Evolutionary conservation across 37 sponge, comb jelly and placozoan genomes (phyloP).

Genomic region (Ianthella basta): DNA sequence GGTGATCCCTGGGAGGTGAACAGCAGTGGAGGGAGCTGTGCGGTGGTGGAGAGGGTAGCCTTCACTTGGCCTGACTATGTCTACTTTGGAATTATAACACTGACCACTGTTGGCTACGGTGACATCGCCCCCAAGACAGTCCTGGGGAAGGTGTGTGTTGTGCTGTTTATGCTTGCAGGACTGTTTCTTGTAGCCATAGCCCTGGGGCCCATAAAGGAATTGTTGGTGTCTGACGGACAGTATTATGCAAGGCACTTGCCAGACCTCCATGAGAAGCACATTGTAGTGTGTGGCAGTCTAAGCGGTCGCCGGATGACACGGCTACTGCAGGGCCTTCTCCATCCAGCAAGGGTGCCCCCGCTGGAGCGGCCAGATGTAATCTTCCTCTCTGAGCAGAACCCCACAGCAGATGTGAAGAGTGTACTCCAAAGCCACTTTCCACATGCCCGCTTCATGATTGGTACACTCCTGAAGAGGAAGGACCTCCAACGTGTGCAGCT

Average conservation of each 20-base stretch:
- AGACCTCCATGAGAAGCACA: conserved; percentile 31
- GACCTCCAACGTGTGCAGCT: conserved; percentile 69
- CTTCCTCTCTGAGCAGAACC: conserved; percentile 53
- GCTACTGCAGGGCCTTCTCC: conserved; percentile 78
- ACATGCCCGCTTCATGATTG: conserved; percentile 56
- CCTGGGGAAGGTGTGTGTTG: conserved; percentile 62
- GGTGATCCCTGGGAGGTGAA: conserved; percentile 81
- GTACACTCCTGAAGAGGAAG: conserved; percentile 54
- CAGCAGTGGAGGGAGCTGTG: not conserved
- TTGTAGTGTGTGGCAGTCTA: conserved; percentile 78
- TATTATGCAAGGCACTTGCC: conserved; percentile 40
- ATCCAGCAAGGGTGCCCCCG: conserved; percentile 59
- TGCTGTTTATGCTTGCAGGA: conserved; percentile 75
- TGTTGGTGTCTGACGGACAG: conserved; percentile 24
- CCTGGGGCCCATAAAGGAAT: conserved; percentile 46
- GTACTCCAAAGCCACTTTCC: conserved; percentile 63
- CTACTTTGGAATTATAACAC: conserved; percentile 79
- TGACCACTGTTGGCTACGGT: conserved; percentile 92
- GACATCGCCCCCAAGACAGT: conserved; percentile 66
- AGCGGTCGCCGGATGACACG: conserved; percentile 40
- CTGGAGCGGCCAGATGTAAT: conserved; percentile 56
- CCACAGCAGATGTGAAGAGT: conserved; percentile 47
- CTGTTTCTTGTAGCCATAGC: conserved; percentile 56
- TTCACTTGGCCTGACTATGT: conserved; percentile 2
- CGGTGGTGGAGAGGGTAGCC: conserved; percentile 4